Evolutionary conservation across 2,113 vertebrate genomes (phyloP).

Genomic region (Anoura caudifer): DNA sequence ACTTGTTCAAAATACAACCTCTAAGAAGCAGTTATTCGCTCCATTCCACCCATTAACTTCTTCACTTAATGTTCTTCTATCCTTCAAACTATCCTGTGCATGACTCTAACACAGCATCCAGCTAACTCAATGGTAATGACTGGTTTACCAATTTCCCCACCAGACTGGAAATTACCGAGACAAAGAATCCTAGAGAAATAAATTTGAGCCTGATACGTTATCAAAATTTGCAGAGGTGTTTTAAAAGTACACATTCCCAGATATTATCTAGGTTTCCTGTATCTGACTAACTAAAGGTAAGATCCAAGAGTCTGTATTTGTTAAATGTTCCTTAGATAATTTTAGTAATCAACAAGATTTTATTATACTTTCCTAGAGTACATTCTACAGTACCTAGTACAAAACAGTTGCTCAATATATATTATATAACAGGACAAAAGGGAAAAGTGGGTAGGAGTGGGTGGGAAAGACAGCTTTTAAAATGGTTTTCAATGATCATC

Average conservation of each 20-base stretch:
- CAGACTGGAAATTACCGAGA: background rate
- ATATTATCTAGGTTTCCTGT: background rate
- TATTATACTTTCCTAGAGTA: background rate
- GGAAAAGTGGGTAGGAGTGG: background rate
- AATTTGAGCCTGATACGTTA: background rate
- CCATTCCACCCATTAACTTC: background rate
- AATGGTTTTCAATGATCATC: background rate
- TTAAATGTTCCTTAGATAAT: background rate
- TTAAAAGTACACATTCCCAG: background rate
- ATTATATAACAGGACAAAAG: background rate
- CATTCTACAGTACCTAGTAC: background rate
- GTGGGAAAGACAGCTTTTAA: background rate
- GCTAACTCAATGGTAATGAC: background rate
- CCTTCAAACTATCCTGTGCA: background rate
- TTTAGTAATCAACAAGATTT: background rate
- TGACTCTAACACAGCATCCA: background rate
- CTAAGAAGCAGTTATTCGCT: background rate
- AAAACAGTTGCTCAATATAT: background rate
- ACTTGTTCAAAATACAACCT: background rate
- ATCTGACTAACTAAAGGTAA: background rate
- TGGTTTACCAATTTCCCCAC: background rate
- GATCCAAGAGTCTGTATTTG: background rate
- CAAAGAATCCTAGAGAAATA: background rate
- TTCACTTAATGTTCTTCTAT: background rate
- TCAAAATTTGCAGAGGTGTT: background rate